Percentiles rank a stretch among this genome's conserved stretches.
Evolutionary conservation across 30 jellyfish, hydroid and myxozoan genomes (phyloP).

Genomic region (Sanderia malayensis): DNA sequence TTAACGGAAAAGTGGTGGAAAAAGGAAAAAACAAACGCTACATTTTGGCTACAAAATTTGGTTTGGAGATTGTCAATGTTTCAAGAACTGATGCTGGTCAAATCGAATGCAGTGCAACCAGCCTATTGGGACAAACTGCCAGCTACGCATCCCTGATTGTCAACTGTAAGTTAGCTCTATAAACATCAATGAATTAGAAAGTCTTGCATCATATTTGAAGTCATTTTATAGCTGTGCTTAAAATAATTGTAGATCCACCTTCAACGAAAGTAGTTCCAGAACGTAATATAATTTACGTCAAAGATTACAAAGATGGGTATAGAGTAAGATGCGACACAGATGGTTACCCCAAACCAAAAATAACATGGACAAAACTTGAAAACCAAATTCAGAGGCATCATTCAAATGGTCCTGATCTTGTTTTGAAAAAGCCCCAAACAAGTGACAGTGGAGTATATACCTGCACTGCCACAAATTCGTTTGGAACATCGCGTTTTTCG

Average conservation of each 20-base stretch:
- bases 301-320: not conserved
- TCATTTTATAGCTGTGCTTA: no score
- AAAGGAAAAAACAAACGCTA: not conserved
- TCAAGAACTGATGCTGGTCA: constrained; percentile 5
- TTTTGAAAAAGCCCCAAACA: not conserved
- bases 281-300: not conserved
- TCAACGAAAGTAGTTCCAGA: not conserved
- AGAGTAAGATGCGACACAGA: not conserved
- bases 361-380: not conserved
- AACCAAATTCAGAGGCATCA: not conserved
- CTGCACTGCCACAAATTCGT: not conserved
- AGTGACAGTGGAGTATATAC: not conserved
- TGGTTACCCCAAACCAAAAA: constrained; percentile 11
- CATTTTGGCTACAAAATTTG: not conserved
- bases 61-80: constrained; percentile 4
- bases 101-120: constrained; percentile 22
- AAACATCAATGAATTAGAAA: no score
- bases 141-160: constrained; percentile 9
- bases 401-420: not conserved
- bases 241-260: not conserved
- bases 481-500: constrained; percentile 19
- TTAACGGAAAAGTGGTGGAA: not conserved
- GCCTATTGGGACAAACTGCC: constrained; percentile 12
- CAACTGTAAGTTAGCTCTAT: constrained; percentile 25
- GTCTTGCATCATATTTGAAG: no score